Percentiles rank a stretch among this genome's conserved stretches.
phyloP scores from a whole-genome alignment of 2,888 invertebrate genomes.

The Machimus atricapillus region DNA sequence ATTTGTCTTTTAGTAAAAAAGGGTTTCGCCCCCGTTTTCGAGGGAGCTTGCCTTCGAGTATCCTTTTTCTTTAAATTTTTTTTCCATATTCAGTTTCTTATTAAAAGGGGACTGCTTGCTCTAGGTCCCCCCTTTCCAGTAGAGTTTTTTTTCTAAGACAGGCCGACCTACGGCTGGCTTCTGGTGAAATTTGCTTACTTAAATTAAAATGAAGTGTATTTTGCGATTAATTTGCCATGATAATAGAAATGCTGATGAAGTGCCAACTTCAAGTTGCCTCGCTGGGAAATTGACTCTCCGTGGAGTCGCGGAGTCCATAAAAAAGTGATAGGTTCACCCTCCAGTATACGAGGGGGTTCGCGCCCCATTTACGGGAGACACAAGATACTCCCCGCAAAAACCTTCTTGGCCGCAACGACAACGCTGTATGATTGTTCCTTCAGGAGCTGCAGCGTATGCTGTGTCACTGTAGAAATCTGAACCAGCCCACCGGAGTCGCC shows the following conservation, averaged over 20 bases:
- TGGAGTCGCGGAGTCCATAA: neutral
- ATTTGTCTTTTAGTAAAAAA: slow-evolving; percentile 24
- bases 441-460: neutral
- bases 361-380: neutral
- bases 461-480: neutral
- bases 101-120: neutral
- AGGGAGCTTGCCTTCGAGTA: neutral
- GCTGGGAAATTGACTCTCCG: neutral
- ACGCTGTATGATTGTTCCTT: neutral
- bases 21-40: slow-evolving; percentile 15
- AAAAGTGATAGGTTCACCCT: neutral
- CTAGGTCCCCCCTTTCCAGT: neutral
- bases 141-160: neutral
- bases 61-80: neutral
- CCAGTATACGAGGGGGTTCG: neutral
- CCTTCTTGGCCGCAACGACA: neutral
- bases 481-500: neutral
- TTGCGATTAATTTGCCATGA: slow-evolving; percentile 19
- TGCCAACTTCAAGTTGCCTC: slow-evolving; percentile 4
- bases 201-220: slow-evolving; percentile 23
- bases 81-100: neutral
- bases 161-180: neutral
- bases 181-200: neutral
- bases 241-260: slow-evolving; percentile 26
- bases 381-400: neutral